phyloP scores from a whole-genome alignment of 2,113 vertebrate species.

The Ptilorrhoa leucosticta region DNA sequence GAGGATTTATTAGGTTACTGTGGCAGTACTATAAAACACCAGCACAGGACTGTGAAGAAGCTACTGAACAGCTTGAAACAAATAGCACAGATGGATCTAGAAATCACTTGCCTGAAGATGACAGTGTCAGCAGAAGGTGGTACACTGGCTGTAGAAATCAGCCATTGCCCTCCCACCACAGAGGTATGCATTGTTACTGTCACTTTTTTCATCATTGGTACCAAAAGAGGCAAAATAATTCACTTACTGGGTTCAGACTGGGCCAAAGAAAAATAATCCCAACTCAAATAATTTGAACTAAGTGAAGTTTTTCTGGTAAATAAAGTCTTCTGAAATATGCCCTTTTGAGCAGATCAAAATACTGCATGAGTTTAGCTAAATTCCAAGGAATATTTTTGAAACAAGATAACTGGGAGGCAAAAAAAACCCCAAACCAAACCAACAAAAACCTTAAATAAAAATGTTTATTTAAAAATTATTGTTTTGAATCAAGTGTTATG shows the following conservation, averaged over 20 bases:
- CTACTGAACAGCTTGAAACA: neutral
- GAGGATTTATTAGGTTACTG: neutral
- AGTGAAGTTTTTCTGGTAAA: neutral
- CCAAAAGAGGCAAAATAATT: neutral
- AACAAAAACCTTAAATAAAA: neutral
- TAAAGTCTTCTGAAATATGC: neutral
- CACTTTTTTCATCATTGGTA: neutral
- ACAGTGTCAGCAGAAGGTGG: neutral
- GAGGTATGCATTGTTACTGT: neutral
- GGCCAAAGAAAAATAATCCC: neutral
- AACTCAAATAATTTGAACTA: neutral
- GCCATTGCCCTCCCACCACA: neutral
- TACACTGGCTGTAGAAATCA: neutral
- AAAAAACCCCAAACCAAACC: rapidly evolving
- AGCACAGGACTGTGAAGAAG: neutral
- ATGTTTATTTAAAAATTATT: neutral
- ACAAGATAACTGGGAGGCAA: neutral
- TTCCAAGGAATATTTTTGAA: neutral
- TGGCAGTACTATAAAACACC: neutral
- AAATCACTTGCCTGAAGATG: neutral
- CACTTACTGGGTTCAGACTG: neutral
- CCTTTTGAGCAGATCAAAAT: neutral
- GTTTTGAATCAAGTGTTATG: neutral
- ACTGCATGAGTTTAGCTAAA: neutral
- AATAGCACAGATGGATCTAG: neutral